A percentile compares a stretch with the other conserved stretches of the same genome.
Evolutionary conservation across 2,888 invertebrate species (phyloP).

Genomic region (Steinernema scapterisci): DNA sequence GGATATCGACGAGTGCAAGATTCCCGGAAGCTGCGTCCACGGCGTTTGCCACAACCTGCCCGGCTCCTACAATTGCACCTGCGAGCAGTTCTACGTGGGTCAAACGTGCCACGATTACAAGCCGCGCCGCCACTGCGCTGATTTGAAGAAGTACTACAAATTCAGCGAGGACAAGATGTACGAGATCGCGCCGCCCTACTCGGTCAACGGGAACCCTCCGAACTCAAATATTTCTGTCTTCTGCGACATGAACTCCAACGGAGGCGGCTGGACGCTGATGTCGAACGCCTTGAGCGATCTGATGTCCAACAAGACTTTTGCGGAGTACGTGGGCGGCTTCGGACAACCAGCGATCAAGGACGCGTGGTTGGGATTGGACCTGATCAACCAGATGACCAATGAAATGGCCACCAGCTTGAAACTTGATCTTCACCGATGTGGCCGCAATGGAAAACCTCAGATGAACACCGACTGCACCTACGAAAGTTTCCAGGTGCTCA

Average conservation of each 20-base stretch:
- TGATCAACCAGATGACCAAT: slow-evolving; percentile 49
- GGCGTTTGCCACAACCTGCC: slow-evolving; percentile 79
- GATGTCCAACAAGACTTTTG: slow-evolving; percentile 1
- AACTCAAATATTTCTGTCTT: slow-evolving; percentile 32
- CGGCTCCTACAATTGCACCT: slow-evolving; percentile 73
- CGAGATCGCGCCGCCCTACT: slow-evolving; percentile 23
- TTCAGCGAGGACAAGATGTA: slow-evolving; percentile 44
- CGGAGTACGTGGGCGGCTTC: slow-evolving; percentile 45
- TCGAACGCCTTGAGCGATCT: slow-evolving; percentile 36
- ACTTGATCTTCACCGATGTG: slow-evolving; percentile 49
- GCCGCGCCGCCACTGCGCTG: slow-evolving; percentile 56
- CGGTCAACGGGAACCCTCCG: slow-evolving; percentile 4
- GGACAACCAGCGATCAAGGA: slow-evolving; percentile 42
- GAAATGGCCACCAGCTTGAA: slow-evolving; percentile 48
- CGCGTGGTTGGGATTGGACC: slow-evolving; percentile 53
- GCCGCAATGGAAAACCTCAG: slow-evolving; percentile 40
- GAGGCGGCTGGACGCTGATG: slow-evolving; percentile 56
- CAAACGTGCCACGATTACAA: slow-evolving; percentile 49
- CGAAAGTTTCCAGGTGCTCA: slow-evolving; percentile 45
- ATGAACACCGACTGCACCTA: slow-evolving; percentile 51
- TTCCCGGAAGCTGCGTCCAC: slow-evolving; percentile 52
- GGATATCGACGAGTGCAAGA: slow-evolving; percentile 53
- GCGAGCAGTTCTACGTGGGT: slow-evolving; percentile 48
- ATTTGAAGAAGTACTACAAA: slow-evolving; percentile 52
- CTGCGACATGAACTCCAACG: slow-evolving; percentile 39